Percentiles rank a stretch among this genome's conserved stretches.
Evolutionary conservation across 2,888 invertebrate species (phyloP).

Genomic region (Platycnemis pennipes): DNA sequence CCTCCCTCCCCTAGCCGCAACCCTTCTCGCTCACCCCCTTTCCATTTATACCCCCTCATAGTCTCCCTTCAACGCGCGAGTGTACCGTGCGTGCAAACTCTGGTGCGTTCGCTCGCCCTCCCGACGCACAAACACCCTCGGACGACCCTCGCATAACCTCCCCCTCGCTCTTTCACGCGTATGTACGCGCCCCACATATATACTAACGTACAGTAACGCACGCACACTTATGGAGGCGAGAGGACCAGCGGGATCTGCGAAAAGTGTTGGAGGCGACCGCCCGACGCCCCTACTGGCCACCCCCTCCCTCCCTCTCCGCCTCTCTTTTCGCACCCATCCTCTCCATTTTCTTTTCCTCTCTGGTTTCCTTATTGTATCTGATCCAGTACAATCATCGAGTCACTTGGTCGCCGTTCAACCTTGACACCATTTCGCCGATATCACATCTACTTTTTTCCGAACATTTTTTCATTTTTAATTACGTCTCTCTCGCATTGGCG

Average conservation of each 20-base stretch:
- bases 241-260: background rate
- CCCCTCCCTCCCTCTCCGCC: background rate
- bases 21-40: no score
- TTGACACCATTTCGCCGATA: background rate
- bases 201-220: background rate
- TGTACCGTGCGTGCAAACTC: background rate
- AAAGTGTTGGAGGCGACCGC: background rate
- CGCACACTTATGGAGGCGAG: background rate
- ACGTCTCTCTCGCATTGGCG: no score
- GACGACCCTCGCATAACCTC: background rate
- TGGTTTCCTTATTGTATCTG: background rate
- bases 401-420: background rate
- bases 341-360: background rate
- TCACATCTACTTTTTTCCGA: background rate
- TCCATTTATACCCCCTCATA: no score
- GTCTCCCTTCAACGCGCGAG: background rate
- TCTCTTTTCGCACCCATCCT: background rate
- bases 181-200: background rate
- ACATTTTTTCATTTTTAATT: no score
- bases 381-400: background rate
- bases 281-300: background rate
- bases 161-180: background rate
- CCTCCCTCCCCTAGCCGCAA: background rate
- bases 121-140: background rate
- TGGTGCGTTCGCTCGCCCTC: background rate